Evolutionary conservation across 1,140 invertebrate genomes (phyloP), one percentile per base, ranked within the genome.

Genomic region (Lepidurus couesii): DNA sequence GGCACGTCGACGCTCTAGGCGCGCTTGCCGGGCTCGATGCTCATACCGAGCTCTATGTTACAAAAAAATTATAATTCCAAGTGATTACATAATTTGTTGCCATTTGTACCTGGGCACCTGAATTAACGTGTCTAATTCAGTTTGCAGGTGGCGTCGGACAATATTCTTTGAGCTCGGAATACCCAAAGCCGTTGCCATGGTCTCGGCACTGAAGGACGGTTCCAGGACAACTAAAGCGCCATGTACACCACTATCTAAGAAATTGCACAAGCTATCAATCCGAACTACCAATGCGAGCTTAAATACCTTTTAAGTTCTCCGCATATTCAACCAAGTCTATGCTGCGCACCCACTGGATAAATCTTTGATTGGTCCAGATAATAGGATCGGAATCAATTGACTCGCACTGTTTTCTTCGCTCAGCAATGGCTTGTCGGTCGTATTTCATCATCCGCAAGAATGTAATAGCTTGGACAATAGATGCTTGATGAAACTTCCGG

Each of bases 321-420:
- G 94, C 92, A 84, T 96, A 98, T 88, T 98, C 95, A 74, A 90
- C 91, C 81, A 98, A 88, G 86, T 98, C 95, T 83, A 98, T 96
- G 84, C 92, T 93, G 82, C 93, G 89, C 26, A 94, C 92, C 95
- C 95, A 98, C 82, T 93, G 90, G 79, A 97, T 92, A 83, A 97
- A 95, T 83, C 95, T 90, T 82, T 95, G 92, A 87, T 96, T 97
- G 80, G 95, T 97, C 95, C 95, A 98, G 26, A 97, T 95, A 77
- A 98, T 86, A 53, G 95, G 94, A 88, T 98, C 95, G 24, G 91
- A 91, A 83, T 96, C 93, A 65, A 92, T 90, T 82, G 90, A 91
- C 83, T 96, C 94, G 83, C 93, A 95, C 83, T 95, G 92, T 83
- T 93, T 90, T 81, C 95, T 89, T 81, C 95, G 88, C 79, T 97